A percentile compares a stretch with the other conserved stretches of the same genome.
These are phyloP conservation scores for Hybos culiciformis DNA, from an alignment of 2,888 invertebrate species.

Conservation along the genomic window DNA sequence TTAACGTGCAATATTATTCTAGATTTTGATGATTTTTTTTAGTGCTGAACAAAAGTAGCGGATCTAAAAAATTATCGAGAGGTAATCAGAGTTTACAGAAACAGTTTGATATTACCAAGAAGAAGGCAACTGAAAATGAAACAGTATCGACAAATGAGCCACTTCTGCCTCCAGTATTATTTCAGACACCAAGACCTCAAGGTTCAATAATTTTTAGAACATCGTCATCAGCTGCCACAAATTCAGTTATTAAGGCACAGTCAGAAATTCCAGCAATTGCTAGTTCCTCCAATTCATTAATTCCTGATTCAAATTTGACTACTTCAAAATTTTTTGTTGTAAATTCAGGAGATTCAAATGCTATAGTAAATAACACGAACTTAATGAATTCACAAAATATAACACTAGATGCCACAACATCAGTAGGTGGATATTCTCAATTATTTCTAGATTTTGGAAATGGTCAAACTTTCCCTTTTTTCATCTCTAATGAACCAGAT, in stretches of 20 bases:
- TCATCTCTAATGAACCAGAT: not conserved
- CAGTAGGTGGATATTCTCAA: not conserved
- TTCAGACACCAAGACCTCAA: not conserved
- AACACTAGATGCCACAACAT: not conserved
- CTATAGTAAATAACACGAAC: too few species aligned
- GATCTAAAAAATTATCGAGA: too few species aligned
- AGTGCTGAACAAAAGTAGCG: too few species aligned
- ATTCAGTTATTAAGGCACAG: not conserved
- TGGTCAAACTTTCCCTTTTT: not conserved
- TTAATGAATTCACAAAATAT: not conserved
- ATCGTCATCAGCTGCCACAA: too few species aligned
- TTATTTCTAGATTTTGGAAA: not conserved
- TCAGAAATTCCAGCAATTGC: conserved; percentile 6
- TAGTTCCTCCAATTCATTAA: conserved; percentile 12
- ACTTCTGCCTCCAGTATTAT: too few species aligned
- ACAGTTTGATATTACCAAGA: too few species aligned
- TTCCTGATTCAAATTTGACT: conserved; percentile 30
- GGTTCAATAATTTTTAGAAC: not conserved
- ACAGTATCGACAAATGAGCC: not conserved
- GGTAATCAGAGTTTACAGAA: too few species aligned
- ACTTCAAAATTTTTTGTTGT: conserved; percentile 31
- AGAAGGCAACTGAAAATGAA: too few species aligned
- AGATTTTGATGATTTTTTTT: too few species aligned
- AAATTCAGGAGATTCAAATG: too few species aligned
- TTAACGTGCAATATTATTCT: too few species aligned